These are phyloP conservation scores for Budorcas taxicolor DNA, from an alignment of 2,113 vertebrate species.

Conservation along the genomic window DNA sequence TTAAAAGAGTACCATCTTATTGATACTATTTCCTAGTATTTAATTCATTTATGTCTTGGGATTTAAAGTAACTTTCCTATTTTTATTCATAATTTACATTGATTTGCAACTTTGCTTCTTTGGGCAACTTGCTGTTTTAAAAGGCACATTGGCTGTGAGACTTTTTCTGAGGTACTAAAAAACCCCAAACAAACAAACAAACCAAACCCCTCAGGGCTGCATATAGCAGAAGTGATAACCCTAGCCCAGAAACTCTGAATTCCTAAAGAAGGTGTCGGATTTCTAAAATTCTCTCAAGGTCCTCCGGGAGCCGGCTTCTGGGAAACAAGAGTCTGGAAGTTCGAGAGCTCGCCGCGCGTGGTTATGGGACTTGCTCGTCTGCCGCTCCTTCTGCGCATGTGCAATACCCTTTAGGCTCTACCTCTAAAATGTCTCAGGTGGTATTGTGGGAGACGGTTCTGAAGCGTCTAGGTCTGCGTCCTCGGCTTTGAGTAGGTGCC, in stretches of 20 bases:
- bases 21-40: background rate
- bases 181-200: background rate
- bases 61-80: background rate
- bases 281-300: background rate
- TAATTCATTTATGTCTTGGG: background rate
- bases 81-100: background rate
- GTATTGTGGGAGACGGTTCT: fast-evolving
- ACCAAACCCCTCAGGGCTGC: background rate
- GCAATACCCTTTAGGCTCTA: fast-evolving
- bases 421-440: fast-evolving
- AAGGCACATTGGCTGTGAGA: background rate
- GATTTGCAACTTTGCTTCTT: background rate
- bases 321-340: background rate
- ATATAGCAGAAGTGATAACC: too few species aligned
- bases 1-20: background rate
- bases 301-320: too few species aligned
- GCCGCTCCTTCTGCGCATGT: background rate
- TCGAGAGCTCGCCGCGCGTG: fast-evolving
- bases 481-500: fast-evolving
- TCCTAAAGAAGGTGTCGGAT: too few species aligned
- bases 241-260: background rate
- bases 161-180: background rate
- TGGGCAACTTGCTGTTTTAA: background rate
- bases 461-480: fast-evolving
- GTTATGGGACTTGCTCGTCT: fast-evolving